A percentile compares a stretch with the other conserved stretches of the same genome.
Conservation (phyloP, 2,797 vertebrate species). For the Leptodactylus fallax region DNA sequence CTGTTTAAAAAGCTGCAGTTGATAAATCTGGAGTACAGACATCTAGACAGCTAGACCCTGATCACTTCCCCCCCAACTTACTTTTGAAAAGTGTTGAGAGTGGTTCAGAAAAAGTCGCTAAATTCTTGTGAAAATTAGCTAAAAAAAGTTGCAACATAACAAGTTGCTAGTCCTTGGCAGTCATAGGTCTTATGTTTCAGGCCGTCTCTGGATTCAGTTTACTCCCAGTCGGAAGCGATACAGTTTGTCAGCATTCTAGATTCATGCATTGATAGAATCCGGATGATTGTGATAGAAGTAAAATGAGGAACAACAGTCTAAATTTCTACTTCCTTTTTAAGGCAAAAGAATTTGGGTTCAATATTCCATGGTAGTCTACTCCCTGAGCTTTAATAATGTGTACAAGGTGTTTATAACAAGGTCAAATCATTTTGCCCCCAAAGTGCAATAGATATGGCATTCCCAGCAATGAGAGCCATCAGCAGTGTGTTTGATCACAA, state of each 20-base stretch:
- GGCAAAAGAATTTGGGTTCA: constrained; percentile 20
- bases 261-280: constrained; percentile 24
- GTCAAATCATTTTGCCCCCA: constrained; percentile 37
- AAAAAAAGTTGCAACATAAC: too few relatives aligned
- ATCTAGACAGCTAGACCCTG: too few relatives aligned
- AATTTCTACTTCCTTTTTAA: constrained; percentile 24
- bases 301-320: neutral
- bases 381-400: constrained; percentile 29
- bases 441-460: constrained; percentile 30
- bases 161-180: neutral
- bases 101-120: too few relatives aligned
- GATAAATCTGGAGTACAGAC: too few relatives aligned
- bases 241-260: constrained; percentile 22
- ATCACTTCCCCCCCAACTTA: too few relatives aligned
- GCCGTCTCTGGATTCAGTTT: constrained; percentile 22
- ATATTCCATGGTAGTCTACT: neutral
- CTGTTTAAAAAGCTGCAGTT: too few relatives aligned
- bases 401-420: constrained; percentile 53
- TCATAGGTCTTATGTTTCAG: constrained; percentile 24
- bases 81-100: too few relatives aligned
- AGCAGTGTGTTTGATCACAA: constrained; percentile 51
- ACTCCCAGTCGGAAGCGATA: neutral
- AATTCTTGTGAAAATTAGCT: too few relatives aligned
- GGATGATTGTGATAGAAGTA: neutral
- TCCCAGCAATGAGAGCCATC: constrained; percentile 27